A percentile compares a stretch with the other conserved stretches of the same genome.
Evolutionary conservation across 2,888 invertebrate species (phyloP).

Genomic region (Coelogynopora nodosa): DNA sequence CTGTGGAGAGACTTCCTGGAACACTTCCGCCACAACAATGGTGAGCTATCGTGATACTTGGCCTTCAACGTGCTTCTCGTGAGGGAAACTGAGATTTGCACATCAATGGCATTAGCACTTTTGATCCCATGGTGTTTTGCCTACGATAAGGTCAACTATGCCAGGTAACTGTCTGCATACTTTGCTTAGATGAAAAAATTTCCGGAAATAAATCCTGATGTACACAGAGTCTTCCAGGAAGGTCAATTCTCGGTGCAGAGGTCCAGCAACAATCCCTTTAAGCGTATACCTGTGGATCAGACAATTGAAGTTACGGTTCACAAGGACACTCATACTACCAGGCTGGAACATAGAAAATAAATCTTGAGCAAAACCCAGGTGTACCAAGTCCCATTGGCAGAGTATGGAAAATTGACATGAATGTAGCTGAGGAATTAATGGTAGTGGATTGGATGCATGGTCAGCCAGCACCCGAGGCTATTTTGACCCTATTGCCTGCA

Average conservation of each 20-base stretch:
- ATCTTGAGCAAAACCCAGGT: too few relatives aligned
- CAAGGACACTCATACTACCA: constrained; percentile 19
- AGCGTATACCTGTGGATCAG: constrained; percentile 7
- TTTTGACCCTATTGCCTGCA: too few relatives aligned
- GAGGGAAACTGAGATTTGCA: constrained; percentile 28
- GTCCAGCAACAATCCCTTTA: neutral
- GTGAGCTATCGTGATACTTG: constrained; percentile 37
- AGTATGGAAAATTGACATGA: too few relatives aligned
- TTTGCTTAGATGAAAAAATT: constrained; percentile 1
- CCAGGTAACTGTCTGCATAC: constrained; percentile 11
- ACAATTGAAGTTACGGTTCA: constrained; percentile 6
- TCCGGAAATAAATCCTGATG: constrained; percentile 25
- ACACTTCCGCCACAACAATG: neutral
- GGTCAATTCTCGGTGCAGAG: constrained; percentile 15
- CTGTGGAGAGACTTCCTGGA: neutral
- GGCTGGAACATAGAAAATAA: too few relatives aligned
- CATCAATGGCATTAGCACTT: constrained; percentile 22
- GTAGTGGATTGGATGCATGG: too few relatives aligned
- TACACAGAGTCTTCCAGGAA: constrained; percentile 22
- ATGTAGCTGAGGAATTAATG: too few relatives aligned
- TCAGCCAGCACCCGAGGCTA: too few relatives aligned
- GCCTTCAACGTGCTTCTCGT: constrained; percentile 36
- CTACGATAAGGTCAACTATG: constrained; percentile 4
- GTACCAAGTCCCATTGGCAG: too few relatives aligned
- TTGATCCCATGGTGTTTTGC: neutral